Conservation (phyloP, 2,888 invertebrate genomes). For the Amphipyra tragopoginis region DNA sequence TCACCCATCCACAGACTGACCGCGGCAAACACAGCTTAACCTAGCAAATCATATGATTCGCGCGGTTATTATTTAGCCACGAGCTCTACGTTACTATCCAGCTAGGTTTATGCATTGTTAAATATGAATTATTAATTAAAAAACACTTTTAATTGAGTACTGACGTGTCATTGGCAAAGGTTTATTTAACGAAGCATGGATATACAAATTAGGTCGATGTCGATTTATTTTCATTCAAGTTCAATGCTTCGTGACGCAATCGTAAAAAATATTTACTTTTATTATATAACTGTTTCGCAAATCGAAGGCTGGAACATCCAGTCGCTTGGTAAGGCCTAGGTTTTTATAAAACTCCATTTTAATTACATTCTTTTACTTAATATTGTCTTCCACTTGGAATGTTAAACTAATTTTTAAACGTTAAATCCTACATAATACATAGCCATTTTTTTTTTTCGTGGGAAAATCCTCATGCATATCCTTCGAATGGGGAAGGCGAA, state of each 20-base stretch:
- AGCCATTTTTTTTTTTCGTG: no score
- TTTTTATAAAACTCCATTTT: constrained; percentile 21
- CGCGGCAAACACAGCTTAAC: no score
- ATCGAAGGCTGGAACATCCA: constrained; percentile 51
- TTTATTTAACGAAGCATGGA: constrained; percentile 78
- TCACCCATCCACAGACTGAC: no score
- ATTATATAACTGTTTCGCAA: constrained; percentile 50
- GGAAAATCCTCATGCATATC: no score
- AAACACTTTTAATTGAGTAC: constrained; percentile 15
- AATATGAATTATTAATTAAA: background rate
- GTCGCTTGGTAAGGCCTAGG: constrained; percentile 40
- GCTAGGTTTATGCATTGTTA: no score
- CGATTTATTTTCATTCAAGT: constrained; percentile 70
- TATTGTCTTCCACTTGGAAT: background rate
- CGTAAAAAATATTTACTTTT: constrained; percentile 44
- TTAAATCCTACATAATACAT: no score
- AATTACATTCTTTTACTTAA: background rate
- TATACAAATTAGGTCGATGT: constrained; percentile 78
- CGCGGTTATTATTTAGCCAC: no score
- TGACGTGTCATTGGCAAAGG: constrained; percentile 60
- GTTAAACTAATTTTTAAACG: no score
- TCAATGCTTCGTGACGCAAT: constrained; percentile 68
- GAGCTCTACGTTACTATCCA: no score
- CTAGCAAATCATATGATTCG: no score
- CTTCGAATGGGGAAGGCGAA: no score